Evolutionary conservation across 2,888 invertebrate species (phyloP).

Genomic region (Philereme vetulata): DNA sequence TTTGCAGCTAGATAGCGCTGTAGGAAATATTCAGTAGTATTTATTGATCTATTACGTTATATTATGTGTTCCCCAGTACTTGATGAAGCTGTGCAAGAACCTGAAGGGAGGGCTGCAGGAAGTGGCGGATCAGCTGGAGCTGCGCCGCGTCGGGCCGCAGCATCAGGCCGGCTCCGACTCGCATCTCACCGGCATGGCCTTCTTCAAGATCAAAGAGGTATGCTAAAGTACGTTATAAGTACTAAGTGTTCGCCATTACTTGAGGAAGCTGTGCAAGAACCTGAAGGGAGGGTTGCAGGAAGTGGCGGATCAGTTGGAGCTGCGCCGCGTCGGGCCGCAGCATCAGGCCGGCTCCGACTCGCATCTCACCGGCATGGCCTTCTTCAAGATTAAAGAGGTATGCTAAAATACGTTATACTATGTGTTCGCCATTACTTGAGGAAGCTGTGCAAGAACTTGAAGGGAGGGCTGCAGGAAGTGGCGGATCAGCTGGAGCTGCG

Average conservation of each 20-base stretch:
- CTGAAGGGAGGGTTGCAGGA: too few species aligned
- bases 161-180: constrained; percentile 99
- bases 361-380: constrained; percentile 98
- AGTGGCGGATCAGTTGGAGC: constrained; percentile 71
- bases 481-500: too few species aligned
- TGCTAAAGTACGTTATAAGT: too few species aligned
- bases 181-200: constrained; percentile 98
- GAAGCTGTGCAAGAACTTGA: too few species aligned
- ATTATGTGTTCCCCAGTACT: constrained; percentile 83
- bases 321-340: constrained; percentile 96
- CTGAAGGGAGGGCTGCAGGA: constrained; percentile 99
- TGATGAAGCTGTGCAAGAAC: constrained; percentile 99
- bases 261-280: too few species aligned
- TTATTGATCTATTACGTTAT: too few species aligned
- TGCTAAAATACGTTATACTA: too few species aligned
- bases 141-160: constrained; percentile 97
- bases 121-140: constrained; percentile 96
- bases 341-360: constrained; percentile 99
- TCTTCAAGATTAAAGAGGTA: constrained; percentile 99
- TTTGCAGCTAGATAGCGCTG: too few species aligned
- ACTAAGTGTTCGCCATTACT: too few species aligned
- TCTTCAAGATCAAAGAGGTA: constrained; percentile 99
- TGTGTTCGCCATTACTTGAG: too few species aligned
- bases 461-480: too few species aligned
- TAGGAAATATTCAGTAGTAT: too few species aligned